Evolutionary conservation across 2,797 vertebrate species (phyloP).

Genomic region (Notamacropus eugenii): DNA sequence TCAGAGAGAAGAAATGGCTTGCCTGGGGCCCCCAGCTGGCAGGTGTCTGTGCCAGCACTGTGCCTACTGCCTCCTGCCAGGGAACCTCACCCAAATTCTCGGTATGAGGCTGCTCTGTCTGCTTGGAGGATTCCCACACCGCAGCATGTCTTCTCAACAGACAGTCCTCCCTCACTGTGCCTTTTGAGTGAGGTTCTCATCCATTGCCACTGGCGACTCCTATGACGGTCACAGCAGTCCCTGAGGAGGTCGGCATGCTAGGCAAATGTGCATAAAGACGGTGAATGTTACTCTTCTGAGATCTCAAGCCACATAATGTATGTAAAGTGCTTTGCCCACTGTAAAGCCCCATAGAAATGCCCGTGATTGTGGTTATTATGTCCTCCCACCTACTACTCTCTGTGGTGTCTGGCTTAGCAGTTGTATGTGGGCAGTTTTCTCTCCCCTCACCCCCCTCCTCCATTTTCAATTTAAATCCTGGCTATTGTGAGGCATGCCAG

Average conservation of each 20-base stretch:
- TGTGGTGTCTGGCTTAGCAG: neutral
- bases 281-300: neutral
- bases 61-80: neutral
- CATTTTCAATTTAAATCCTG: neutral
- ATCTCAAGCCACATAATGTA: neutral
- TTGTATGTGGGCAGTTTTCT: neutral
- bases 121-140: neutral
- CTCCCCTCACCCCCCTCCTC: neutral
- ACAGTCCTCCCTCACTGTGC: neutral
- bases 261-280: neutral
- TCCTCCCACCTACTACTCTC: neutral
- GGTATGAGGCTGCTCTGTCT: too few relatives aligned
- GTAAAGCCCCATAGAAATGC: neutral
- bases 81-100: neutral
- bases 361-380: neutral
- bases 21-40: neutral
- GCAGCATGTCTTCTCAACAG: neutral
- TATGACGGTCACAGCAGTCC: neutral
- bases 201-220: neutral
- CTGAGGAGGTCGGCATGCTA: neutral
- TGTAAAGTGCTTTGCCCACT: neutral
- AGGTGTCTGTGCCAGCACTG: neutral
- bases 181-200: neutral
- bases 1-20: neutral
- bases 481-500: neutral